Base-by-base conservation (phyloP, 2,797 vertebrate genomes). In the Podargus strigoides region DNA sequence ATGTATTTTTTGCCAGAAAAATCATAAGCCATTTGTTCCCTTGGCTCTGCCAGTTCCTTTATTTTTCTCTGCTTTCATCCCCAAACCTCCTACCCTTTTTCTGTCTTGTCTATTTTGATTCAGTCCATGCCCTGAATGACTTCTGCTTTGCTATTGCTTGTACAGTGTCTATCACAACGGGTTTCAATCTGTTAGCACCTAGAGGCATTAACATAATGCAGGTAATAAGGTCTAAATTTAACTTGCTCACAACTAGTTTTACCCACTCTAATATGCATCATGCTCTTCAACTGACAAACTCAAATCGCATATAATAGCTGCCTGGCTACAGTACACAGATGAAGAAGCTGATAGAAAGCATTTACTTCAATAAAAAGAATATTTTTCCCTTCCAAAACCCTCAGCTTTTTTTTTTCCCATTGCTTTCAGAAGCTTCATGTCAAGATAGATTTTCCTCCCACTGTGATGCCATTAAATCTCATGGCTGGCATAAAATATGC, bases 171-270 rank as follows among this genome's bases (percentile, higher is more conserved):
- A 36, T 94, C 95, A 94, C 58, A 49, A 66, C 9, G 8, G 44
- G 23, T 95, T 55, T 91, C 94, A 96, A 14, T 95, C 94, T 96
- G 95, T 89, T 93, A 67, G 93, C 94, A 93, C 89, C 96, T 90
- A 92, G 67, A 94, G 91, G 92, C 91, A 97, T 95, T 96, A 96
- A 91, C 95, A 95, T 94, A 94, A 96, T 93, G 87, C 94, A 95
- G 94, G 94, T 97, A 95, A 96, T 97, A 89, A 91, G 89, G 80
- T 85, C 91, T 96, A 96, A 94, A 96, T 96, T 93, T 97, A 96
- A 93, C 87, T 93, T 88, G 94, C 89, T 94, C 94, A 73, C 84
- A 95, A 89, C 94, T 94, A 69, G 93, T 94, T 93, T 96, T 93
- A 67, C 79, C 59, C 89, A 49, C 79, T 92, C 92, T 96, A 88